Evolutionary conservation across 2,797 vertebrate genomes (phyloP), one percentile per base, ranked within the genome.

Genomic region (Schizothorax lantsangensis): DNA sequence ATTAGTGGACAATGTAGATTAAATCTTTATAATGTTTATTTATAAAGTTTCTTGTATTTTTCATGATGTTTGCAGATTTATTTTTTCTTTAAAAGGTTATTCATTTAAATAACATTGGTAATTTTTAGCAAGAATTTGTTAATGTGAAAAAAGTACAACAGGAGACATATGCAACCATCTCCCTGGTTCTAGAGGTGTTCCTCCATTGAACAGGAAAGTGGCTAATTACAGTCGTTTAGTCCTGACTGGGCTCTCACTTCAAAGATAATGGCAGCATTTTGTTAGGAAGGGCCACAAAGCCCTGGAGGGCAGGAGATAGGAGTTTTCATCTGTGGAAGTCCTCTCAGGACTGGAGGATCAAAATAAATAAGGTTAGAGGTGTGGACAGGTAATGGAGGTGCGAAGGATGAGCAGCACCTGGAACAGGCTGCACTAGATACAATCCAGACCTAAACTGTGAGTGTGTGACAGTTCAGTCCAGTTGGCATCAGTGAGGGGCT

Each of bases 401-500:
- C 26, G 79, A 84, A 89, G 84, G 87, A 95, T 95, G 94, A 93
- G 91, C 91, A 93, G 90, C 95, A 95, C 94, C 94, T 95, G 95
- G 94, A 89, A 89, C 88, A n/a, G 80, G 83, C 88, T 88, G 88
- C 87, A 89, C 78, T 87, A 89, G 79, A 90, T 38, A 88, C 84
- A 86, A 72, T 80, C 38, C 79, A 45, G 57, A 19, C 78, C 84
- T 66, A 57, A 59, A 69, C 83, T 82, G 49, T 9, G 62, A 23
- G 59, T 30, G 33, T 26, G 84, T 79, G 43, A 54, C 36, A 26
- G 26, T 81, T 59, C 10, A 59, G 19, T 72, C 38, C 71, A 30
- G 43, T 72, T 68, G 38, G 6, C n/a, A 12, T 33, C 69, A 21
- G 7, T 79, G 36, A 73, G 40, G 8, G 79, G 26, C 5, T 71